Evolutionary conservation across 2,888 invertebrate genomes (phyloP).

Genomic region (Arge pagana): DNA sequence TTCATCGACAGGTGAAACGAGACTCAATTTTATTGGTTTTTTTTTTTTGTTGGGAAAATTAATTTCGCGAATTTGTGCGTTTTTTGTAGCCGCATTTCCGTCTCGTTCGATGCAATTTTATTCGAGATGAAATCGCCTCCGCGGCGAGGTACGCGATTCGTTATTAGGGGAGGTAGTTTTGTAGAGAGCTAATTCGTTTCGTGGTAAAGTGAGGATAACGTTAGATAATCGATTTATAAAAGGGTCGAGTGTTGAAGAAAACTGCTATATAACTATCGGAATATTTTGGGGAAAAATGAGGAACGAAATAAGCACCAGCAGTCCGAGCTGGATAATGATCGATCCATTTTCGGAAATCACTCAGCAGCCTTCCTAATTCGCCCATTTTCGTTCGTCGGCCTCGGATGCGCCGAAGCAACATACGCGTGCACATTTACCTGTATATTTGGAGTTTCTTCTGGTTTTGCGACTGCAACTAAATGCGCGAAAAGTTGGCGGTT

Average conservation of each 20-base stretch:
- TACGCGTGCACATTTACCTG: background rate
- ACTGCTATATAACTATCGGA: constrained; percentile 1
- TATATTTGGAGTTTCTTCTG: background rate
- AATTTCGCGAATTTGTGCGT: no score
- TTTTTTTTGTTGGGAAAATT: no score
- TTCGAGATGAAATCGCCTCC: no score
- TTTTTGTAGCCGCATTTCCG: no score
- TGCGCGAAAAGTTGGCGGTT: no score
- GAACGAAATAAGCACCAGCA: no score
- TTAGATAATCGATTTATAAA: constrained; percentile 21
- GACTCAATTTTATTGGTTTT: no score
- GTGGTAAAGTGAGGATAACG: constrained; percentile 15
- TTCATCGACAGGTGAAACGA: no score
- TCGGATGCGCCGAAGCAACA: background rate
- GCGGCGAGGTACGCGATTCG: no score
- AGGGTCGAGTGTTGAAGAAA: constrained; percentile 1
- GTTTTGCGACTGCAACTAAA: no score
- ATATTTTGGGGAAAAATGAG: constrained; percentile 7
- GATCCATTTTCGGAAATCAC: no score
- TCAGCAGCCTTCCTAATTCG: background rate
- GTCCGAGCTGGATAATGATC: constrained; percentile 1
- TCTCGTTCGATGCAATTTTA: no score
- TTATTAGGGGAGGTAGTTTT: background rate
- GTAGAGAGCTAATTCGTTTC: constrained; percentile 3
- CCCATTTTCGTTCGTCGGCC: background rate